These are phyloP conservation scores for Timema cristinae DNA, from an alignment of 2,888 invertebrate species.

Conservation along the genomic window DNA sequence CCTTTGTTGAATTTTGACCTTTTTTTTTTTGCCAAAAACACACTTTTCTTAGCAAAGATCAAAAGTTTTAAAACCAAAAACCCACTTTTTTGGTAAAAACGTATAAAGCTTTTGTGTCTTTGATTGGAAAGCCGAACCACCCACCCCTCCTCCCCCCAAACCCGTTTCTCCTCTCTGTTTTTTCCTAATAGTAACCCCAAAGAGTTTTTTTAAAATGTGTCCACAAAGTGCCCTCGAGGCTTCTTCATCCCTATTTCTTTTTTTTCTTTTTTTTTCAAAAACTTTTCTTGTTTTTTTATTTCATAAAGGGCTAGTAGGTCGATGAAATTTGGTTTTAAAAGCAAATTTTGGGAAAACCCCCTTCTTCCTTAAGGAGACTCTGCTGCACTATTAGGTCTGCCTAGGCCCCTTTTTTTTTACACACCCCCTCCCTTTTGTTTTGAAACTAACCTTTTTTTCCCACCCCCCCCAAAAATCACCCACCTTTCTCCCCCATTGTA, in stretches of 20 bases:
- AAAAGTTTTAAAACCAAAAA: too few relatives aligned
- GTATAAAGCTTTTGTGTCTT: too few relatives aligned
- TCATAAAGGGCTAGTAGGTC: not conserved
- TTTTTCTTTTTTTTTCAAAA: not conserved
- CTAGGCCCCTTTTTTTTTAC: not conserved
- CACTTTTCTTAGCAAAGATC: too few relatives aligned
- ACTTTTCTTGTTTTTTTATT: too few relatives aligned
- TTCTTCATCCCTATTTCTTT: not conserved
- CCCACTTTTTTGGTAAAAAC: too few relatives aligned
- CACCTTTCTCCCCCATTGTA: not conserved
- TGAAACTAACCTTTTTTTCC: not conserved
- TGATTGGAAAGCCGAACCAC: too few relatives aligned
- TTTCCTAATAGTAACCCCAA: not conserved
- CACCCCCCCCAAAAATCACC: not conserved
- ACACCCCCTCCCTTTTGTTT: not conserved
- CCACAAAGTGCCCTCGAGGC: conserved; percentile 13
- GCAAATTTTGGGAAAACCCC: conserved; percentile 22
- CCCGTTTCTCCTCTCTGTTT: too few relatives aligned
- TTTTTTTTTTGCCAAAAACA: too few relatives aligned
- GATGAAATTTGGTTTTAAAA: conserved; percentile 26
- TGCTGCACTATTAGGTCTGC: conserved; percentile 23
- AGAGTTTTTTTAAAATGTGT: conserved; percentile 8
- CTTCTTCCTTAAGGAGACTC: conserved; percentile 24
- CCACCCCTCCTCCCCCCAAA: too few relatives aligned
- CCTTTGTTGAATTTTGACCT: too few relatives aligned